Evolutionary conservation across 2,113 vertebrate genomes (phyloP), one percentile per base, ranked within the genome.

Genomic region (Scomber japonicus): DNA sequence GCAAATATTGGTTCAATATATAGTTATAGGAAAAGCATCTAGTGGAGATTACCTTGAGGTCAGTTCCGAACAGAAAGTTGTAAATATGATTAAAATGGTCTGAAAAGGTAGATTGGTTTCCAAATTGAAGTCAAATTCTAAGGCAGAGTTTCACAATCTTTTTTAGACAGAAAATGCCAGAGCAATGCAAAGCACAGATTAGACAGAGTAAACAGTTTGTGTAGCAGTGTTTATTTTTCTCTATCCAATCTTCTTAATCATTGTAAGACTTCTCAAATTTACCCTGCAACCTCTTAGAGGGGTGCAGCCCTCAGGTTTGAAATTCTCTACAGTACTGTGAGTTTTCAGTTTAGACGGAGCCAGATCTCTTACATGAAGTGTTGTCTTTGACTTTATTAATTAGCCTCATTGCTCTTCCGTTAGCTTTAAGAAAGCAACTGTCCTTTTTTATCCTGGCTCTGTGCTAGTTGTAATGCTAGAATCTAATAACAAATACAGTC

Each of bases 241-340:
- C 53, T 80, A 74, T 61, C 48, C 55, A 78, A 21, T 21, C 6
- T 54, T 57, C 5, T 30, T 57, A 55, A 44, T 81, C 57, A 45
- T 70, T 0, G 9, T 40, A 40, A 57, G 24, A 24, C 19, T 11
- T n/a, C 16, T 27, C 12, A 1, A 4, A 45, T 55, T 24, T 15
- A 24, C n/a, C 4, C 13, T n/a, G 9, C 12, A 24, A 14, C 15
- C 59, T 48, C 19, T 40, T 40, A 40, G 35, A 40, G 8, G 35
- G 35, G 7, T 9, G 9, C 8, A 40, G 35, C 35, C 35, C 35
- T 40, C 17, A 3, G 7, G 50, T 35, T 81, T 19, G 53, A 17
- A 54, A 48, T 27, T 31, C n/a, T 70, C 50, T 54, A 9, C 48
- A 61, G n/a, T 10, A 68, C 19, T 11, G 27, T 4, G 61, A 16